phyloP scores from a whole-genome alignment of 1,140 invertebrate species.

The Hyles euphorbiae region DNA sequence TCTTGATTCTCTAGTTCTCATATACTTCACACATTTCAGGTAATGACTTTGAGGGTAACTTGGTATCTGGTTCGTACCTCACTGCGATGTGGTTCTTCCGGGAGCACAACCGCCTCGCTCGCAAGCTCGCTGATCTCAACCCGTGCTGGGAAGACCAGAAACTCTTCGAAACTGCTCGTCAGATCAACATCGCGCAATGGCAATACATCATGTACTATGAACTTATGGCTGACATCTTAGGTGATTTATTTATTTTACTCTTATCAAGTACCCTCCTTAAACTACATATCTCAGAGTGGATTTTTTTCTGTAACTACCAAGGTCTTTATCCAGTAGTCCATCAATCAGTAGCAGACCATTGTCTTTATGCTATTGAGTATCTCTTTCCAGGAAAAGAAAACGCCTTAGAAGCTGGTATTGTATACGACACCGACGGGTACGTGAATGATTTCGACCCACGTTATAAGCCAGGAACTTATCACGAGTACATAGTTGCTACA shows the following conservation, averaged over 20 bases:
- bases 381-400: constrained; percentile 10
- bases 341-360: too few species aligned
- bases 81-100: constrained; percentile 68
- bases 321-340: too few species aligned
- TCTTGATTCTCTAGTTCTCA: background rate
- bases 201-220: constrained; percentile 79
- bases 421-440: constrained; percentile 18
- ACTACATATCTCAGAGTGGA: too few species aligned
- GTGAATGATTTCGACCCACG: constrained; percentile 25
- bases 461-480: constrained; percentile 19
- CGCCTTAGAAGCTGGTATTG: constrained; percentile 13
- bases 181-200: constrained; percentile 75
- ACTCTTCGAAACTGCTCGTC: constrained; percentile 79
- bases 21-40: constrained; percentile 1
- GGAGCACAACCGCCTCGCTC: constrained; percentile 81
- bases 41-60: constrained; percentile 11
- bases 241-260: constrained; percentile 25
- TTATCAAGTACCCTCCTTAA: too few species aligned
- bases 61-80: constrained; percentile 9
- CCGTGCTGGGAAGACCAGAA: constrained; percentile 78
- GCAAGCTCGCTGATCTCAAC: constrained; percentile 75
- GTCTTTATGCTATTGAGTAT: too few species aligned
- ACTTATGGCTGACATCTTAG: constrained; percentile 77
- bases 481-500: constrained; percentile 18
- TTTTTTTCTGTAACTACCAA: too few species aligned